Percentiles rank a stretch among this genome's conserved stretches.
phyloP scores from a whole-genome alignment of 2,888 invertebrate genomes.

The Stenoptilia bipunctidactyla region DNA sequence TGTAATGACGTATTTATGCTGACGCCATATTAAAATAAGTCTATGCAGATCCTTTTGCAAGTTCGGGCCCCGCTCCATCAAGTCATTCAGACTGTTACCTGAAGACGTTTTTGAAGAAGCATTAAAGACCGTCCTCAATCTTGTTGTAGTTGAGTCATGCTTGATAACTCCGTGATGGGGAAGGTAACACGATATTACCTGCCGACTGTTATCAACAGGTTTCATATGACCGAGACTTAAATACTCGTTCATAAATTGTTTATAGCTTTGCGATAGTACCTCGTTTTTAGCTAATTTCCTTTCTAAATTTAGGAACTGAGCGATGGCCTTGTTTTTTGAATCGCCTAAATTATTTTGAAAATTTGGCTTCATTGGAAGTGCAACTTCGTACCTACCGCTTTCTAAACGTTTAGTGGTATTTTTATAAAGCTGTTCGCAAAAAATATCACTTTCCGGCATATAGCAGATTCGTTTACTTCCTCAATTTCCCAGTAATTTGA shows the following conservation, averaged over 20 bases:
- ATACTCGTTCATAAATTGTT: slow-evolving; percentile 7
- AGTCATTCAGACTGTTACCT: slow-evolving; percentile 14
- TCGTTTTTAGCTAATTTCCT: slow-evolving; percentile 2
- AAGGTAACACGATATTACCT: slow-evolving; percentile 3
- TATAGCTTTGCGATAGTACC: neutral
- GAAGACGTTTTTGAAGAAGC: slow-evolving; percentile 11
- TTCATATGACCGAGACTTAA: slow-evolving; percentile 4
- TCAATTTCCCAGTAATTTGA: slow-evolving; percentile 5
- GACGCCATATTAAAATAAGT: slow-evolving; percentile 8
- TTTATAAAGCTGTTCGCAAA: slow-evolving; percentile 3
- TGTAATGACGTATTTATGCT: slow-evolving; percentile 3
- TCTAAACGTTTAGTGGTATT: slow-evolving; percentile 2
- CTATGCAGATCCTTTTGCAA: slow-evolving; percentile 8
- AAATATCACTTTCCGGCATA: neutral
- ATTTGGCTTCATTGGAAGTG: slow-evolving; percentile 1
- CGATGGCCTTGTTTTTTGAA: slow-evolving; percentile 2
- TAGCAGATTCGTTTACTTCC: neutral
- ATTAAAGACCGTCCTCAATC: slow-evolving; percentile 13
- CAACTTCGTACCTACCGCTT: slow-evolving; percentile 4
- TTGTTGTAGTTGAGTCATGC: slow-evolving; percentile 11
- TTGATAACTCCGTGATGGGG: slow-evolving; percentile 10
- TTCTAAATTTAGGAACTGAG: slow-evolving; percentile 5
- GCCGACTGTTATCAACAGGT: neutral
- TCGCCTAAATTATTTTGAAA: neutral
- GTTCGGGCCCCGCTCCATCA: slow-evolving; percentile 13